These are phyloP conservation scores for Heterodera filipjevi DNA, from an alignment of 2,888 invertebrate species.

Conservation along the genomic window DNA sequence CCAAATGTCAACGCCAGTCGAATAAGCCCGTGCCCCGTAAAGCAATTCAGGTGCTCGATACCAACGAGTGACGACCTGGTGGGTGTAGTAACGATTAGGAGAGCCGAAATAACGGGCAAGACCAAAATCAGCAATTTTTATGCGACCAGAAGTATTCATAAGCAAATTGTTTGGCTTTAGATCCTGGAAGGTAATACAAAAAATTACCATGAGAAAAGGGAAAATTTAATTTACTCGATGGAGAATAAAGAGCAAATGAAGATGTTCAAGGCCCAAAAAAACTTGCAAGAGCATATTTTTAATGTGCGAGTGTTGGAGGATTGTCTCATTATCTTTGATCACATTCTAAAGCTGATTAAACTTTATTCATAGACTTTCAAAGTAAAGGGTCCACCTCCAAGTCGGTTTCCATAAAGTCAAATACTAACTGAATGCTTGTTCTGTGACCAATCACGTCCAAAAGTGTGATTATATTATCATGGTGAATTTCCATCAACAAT, in stretches of 20 bases:
- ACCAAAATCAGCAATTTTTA: constrained; percentile 96
- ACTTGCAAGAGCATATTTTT: constrained; percentile 96
- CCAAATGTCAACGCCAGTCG: constrained; percentile 98
- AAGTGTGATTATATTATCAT: constrained; percentile 78
- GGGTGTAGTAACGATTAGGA: constrained; percentile 87
- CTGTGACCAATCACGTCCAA: constrained; percentile 95
- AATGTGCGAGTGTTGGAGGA: constrained; percentile 86
- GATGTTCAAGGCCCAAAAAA: constrained; percentile 87
- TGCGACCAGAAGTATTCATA: constrained; percentile 84
- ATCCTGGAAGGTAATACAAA: constrained; percentile 71
- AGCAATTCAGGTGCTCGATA: constrained; percentile 79
- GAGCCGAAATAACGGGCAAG: constrained; percentile 95
- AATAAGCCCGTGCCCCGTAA: constrained; percentile 91
- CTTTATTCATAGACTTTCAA: constrained; percentile 22
- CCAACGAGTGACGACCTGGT: constrained; percentile 73
- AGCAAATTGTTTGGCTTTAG: constrained; percentile 97
- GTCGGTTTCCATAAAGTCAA: constrained; percentile 99
- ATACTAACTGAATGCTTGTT: constrained; percentile 95
- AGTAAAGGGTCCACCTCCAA: constrained; percentile 90
- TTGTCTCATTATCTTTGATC: constrained; percentile 78
- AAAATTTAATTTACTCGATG: constrained; percentile 74
- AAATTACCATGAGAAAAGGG: not conserved
- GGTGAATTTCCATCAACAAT: constrained; percentile 87
- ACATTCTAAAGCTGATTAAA: constrained; percentile 53
- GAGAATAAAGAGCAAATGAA: constrained; percentile 92